These are phyloP conservation scores for Amblyjoppa fuscipennis DNA, from an alignment of 2,888 invertebrate species.

Conservation along the genomic window DNA sequence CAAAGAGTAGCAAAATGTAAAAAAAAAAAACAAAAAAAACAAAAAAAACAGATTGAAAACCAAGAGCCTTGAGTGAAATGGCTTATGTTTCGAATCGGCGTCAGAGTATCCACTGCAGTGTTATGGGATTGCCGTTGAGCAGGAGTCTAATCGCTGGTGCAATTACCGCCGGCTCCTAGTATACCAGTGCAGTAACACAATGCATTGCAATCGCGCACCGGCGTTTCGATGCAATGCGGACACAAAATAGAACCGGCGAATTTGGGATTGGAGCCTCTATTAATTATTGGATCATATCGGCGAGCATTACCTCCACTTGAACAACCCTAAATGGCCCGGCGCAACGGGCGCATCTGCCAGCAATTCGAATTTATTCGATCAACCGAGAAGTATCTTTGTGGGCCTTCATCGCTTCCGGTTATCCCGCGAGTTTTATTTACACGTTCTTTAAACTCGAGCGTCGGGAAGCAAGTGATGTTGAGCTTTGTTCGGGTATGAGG, in stretches of 20 bases:
- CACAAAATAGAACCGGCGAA: constrained; percentile 28
- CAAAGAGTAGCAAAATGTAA: neutral
- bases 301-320: constrained; percentile 23
- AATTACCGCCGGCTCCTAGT: constrained; percentile 39
- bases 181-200: constrained; percentile 20
- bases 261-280: constrained; percentile 36
- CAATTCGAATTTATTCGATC: neutral
- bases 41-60: neutral
- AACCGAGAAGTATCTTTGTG: neutral
- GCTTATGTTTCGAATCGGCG: constrained; percentile 7
- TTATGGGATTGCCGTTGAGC: neutral
- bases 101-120: neutral
- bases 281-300: constrained; percentile 53
- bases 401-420: neutral
- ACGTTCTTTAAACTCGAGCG: neutral
- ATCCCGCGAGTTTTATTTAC: neutral
- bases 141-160: constrained; percentile 52
- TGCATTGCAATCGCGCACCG: constrained; percentile 27
- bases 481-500: constrained; percentile 29
- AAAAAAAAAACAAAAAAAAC: neutral
- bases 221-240: constrained; percentile 10
- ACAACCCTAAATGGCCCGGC: neutral
- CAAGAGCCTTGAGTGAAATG: neutral
- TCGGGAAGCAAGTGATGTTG: constrained; percentile 7
- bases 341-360: neutral